Percentiles rank a stretch among this genome's conserved stretches.
phyloP scores from a whole-genome alignment of 1,140 invertebrate genomes.

The Drosophila nebulosa region DNA sequence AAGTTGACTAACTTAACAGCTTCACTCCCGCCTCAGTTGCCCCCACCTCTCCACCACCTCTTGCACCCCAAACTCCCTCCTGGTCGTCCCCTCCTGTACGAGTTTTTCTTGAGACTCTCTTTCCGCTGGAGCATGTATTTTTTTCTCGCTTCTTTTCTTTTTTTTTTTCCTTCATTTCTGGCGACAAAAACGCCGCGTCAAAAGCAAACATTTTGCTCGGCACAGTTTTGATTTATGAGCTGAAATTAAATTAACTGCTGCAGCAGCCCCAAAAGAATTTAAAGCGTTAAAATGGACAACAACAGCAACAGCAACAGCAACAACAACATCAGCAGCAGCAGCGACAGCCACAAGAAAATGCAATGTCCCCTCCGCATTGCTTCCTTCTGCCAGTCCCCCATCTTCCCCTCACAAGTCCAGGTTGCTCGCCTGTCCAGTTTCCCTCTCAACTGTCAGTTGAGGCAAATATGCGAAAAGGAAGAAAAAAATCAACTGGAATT shows the following conservation, averaged over 20 bases:
- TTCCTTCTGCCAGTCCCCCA: too few relatives aligned
- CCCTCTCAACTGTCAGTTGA: constrained; percentile 34
- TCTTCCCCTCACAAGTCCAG: constrained; percentile 16
- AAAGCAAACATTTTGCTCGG: constrained; percentile 78
- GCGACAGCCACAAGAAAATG: constrained; percentile 11
- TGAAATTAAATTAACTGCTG: constrained; percentile 78
- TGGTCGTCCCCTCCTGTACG: constrained; percentile 2
- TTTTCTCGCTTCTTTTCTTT: background rate
- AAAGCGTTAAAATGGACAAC: constrained; percentile 65
- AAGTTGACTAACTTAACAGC: constrained; percentile 52
- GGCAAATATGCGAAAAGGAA: constrained; percentile 33
- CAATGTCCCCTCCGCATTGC: constrained; percentile 18
- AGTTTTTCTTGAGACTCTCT: constrained; percentile 40
- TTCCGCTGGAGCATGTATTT: background rate
- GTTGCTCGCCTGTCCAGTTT: constrained; percentile 37
- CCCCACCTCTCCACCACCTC: constrained; percentile 3
- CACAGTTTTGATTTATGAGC: constrained; percentile 80
- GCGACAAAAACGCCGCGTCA: constrained; percentile 75
- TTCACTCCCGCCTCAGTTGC: constrained; percentile 26
- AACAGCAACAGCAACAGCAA: background rate
- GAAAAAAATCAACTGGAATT: constrained; percentile 42
- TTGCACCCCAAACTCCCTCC: background rate
- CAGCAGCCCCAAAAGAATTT: constrained; percentile 61
- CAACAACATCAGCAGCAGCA: background rate
- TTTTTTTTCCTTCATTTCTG: constrained; percentile 17